Base-by-base conservation (phyloP, 2,113 vertebrate genomes). In the Propithecus coquereli region DNA sequence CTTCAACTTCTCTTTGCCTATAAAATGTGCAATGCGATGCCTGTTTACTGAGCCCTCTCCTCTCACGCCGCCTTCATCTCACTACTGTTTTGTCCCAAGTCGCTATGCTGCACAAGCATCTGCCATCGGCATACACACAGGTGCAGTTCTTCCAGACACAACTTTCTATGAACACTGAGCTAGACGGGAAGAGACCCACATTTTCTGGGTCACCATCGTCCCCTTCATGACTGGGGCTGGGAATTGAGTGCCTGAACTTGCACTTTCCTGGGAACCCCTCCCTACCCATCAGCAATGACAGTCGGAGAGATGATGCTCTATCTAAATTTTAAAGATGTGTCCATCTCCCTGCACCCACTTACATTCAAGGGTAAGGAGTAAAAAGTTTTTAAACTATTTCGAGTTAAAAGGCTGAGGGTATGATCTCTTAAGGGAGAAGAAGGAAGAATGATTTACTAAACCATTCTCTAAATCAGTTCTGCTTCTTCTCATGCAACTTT, bases 161-260 rank as follows among this genome's bases (percentile, higher is more conserved):
- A 22, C 16, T n/a, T 73, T 34, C 74, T 20, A 1, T 0, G 9
- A 66, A 73, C 17, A 12, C 18, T 0, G 12, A 37, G 10, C 18
- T 0, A 10, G 40, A 23, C 0, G 8, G 40, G 52, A 32, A 43
- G 57, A 20, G 57, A 4, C 23, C 43, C 27, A 4, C 2, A 6
- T 54, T 25, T 80, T 52, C 47, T 20, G 43, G 27, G 27, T 40
- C 4, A 11, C 50, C 45, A 17, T 4, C 0, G 1, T 13, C n/a
- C 30, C 1, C 73, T 27, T 30, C 20, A 16, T 22, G 74, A 37
- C 8, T 1, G 25, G 59, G n/a, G 9, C 59, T 27, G 32, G n/a
- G 43, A 65, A n/a, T 2, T n/a, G 34, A 50, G 6, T 5, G 4
- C 23, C 40, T 13, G 37, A 68, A 52, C 32, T 27, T 85, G 34